These are phyloP conservation scores for Ichneumoninae sp. DNA, from an alignment of 2,888 invertebrate species.

Conservation along the genomic window DNA sequence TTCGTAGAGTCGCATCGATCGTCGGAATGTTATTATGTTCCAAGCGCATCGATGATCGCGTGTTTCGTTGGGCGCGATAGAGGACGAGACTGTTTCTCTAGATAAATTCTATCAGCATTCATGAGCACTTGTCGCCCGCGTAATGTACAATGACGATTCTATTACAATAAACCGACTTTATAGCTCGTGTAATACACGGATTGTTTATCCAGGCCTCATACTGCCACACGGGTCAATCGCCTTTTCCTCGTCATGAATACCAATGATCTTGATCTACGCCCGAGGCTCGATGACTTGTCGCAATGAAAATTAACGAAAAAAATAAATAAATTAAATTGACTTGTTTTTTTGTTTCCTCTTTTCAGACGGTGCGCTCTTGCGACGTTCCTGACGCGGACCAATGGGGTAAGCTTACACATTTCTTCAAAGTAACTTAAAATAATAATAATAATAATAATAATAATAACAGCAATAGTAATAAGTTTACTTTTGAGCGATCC, in stretches of 20 bases:
- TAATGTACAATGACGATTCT: conserved; percentile 56
- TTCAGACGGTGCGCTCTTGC: conserved; percentile 55
- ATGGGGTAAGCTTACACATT: conserved; percentile 54
- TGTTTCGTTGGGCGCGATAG: background rate
- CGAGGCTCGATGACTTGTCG: conserved; percentile 18
- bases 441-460: background rate
- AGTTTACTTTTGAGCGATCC: background rate
- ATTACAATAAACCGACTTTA: conserved; percentile 46
- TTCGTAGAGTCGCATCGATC: background rate
- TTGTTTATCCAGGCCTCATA: background rate
- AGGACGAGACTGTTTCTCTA: conserved; percentile 47
- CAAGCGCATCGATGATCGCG: conserved; percentile 30
- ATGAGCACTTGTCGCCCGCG: conserved; percentile 37
- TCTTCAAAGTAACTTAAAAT: background rate
- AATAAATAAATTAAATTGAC: conserved; percentile 37
- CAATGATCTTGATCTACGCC: conserved; percentile 39
- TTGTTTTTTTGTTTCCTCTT: conserved; percentile 38
- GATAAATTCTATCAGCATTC: conserved; percentile 52
- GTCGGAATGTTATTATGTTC: conserved; percentile 24
- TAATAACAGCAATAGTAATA: background rate
- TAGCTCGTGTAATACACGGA: conserved; percentile 20
- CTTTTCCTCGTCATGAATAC: conserved; percentile 57
- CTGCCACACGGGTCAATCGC: conserved; percentile 47
- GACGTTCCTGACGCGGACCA: conserved; percentile 39
- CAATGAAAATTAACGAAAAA: background rate